Evolutionary conservation across 2,888 invertebrate species (phyloP).

Genomic region (Spodoptera littoralis): DNA sequence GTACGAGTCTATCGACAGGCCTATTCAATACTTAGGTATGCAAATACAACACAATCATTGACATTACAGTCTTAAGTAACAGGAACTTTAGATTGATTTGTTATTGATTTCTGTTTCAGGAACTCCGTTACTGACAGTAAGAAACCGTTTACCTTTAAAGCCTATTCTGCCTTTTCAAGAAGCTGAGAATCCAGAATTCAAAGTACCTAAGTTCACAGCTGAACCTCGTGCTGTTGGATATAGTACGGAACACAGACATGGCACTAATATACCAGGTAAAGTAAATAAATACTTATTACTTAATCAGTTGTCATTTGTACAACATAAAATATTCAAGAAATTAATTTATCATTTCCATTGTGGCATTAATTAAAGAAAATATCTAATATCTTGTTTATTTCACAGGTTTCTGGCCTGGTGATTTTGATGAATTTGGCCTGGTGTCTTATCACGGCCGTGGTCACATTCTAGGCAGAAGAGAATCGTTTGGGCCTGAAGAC

Average conservation of each 20-base stretch:
- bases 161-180: constrained; percentile 89
- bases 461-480: constrained; percentile 85
- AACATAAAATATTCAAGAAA: not conserved
- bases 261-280: constrained; percentile 93
- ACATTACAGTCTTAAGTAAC: too few species aligned
- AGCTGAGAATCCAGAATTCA: constrained; percentile 86
- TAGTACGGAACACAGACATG: constrained; percentile 87
- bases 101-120: constrained; percentile 66
- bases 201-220: constrained; percentile 88
- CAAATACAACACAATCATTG: constrained; percentile 39
- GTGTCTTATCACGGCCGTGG: constrained; percentile 92
- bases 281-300: too few species aligned
- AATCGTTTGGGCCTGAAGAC: constrained; percentile 87
- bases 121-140: constrained; percentile 91
- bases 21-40: constrained; percentile 93
- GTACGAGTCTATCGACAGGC: constrained; percentile 89
- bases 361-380: too few species aligned
- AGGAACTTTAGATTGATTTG: not conserved
- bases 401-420: constrained; percentile 95
- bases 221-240: constrained; percentile 91
- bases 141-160: constrained; percentile 91
- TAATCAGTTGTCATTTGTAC: too few species aligned
- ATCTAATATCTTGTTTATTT: constrained; percentile 33
- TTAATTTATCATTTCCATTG: too few species aligned
- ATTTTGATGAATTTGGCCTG: constrained; percentile 92